These are phyloP conservation scores for Biston stratarius DNA, from an alignment of 2,888 invertebrate species.

Conservation along the genomic window DNA sequence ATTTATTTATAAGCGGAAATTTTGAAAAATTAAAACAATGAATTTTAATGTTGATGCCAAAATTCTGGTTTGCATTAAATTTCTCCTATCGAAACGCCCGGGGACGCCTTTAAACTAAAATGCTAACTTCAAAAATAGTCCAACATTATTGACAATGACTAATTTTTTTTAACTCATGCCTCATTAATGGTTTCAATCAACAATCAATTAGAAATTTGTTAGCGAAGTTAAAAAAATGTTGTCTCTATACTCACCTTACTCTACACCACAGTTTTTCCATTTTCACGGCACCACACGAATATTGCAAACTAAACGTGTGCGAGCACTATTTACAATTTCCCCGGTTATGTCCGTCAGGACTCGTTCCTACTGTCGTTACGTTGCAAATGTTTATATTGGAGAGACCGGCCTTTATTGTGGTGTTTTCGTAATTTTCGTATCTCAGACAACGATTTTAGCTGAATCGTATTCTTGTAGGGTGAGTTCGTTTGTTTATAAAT, in stretches of 20 bases:
- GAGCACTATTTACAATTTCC: slow-evolving; percentile 81
- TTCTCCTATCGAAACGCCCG: too few species aligned
- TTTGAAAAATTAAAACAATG: too few species aligned
- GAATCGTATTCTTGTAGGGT: slow-evolving; percentile 49
- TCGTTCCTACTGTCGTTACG: slow-evolving; percentile 74
- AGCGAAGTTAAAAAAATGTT: too few species aligned
- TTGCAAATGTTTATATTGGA: slow-evolving; percentile 76
- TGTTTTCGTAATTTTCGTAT: slow-evolving; percentile 10
- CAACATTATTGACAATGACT: too few species aligned
- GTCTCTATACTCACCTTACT: slow-evolving; percentile 57
- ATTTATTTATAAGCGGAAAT: too few species aligned
- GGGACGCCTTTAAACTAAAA: too few species aligned
- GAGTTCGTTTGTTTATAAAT: not conserved
- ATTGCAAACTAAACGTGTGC: slow-evolving; percentile 84
- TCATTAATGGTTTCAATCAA: too few species aligned
- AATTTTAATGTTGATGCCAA: too few species aligned
- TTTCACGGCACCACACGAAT: slow-evolving; percentile 83
- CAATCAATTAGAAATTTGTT: too few species aligned
- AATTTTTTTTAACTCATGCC: too few species aligned
- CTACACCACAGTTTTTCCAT: slow-evolving; percentile 72
- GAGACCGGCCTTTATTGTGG: slow-evolving; percentile 47
- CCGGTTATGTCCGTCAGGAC: slow-evolving; percentile 74
- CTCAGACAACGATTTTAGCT: slow-evolving; percentile 48
- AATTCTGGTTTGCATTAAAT: too few species aligned
- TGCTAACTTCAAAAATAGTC: too few species aligned